Conservation (phyloP, 2,888 invertebrate species). For the Ernsta delagoae region DNA sequence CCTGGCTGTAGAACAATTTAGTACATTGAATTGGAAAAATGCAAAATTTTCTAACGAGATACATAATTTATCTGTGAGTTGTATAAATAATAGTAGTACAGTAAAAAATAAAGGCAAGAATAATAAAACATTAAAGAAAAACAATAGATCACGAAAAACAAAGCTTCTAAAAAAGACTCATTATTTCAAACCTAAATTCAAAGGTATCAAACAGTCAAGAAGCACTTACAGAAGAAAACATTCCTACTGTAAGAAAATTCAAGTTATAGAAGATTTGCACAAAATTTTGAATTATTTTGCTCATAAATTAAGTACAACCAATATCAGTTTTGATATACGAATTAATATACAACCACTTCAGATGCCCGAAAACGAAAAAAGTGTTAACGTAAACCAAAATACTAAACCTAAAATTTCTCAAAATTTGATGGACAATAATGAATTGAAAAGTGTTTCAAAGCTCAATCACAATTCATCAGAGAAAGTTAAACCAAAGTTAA, state of each 20-base stretch:
- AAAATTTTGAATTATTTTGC: conserved; percentile 59
- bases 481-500: conserved; percentile 54
- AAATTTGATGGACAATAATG: not conserved
- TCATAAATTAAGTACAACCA: conserved; percentile 50
- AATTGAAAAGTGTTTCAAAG: not conserved
- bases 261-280: conserved; percentile 51
- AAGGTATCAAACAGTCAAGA: conserved; percentile 50
- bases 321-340: conserved; percentile 63
- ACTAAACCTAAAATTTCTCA: not conserved
- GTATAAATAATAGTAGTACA: not conserved
- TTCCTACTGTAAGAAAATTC: conserved; percentile 36
- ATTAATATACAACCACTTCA: conserved; percentile 55
- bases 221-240: conserved; percentile 47
- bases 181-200: conserved; percentile 40
- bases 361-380: conserved; percentile 35
- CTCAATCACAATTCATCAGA: conserved; percentile 1
- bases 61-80: not conserved
- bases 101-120: conserved; percentile 1
- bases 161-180: conserved; percentile 38
- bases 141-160: conserved; percentile 2
- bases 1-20: not conserved
- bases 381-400: conserved; percentile 15
- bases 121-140: not conserved
- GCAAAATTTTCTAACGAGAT: conserved; percentile 33
- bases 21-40: conserved; percentile 19